Percentiles rank a stretch among this genome's conserved stretches.
Conservation (phyloP, 1,140 invertebrate species). For the Achroia grisella region DNA sequence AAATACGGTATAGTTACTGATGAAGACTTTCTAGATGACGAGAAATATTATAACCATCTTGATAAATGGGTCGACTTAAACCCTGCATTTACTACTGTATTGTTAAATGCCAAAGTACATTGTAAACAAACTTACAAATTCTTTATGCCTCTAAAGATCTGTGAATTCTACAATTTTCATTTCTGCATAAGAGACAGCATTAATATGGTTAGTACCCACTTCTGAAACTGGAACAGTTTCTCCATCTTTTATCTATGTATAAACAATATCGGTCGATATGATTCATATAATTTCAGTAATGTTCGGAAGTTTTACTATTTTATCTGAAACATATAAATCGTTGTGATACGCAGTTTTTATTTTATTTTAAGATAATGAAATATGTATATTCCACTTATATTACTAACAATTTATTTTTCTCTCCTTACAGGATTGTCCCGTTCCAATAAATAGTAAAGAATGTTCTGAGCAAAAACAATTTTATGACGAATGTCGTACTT, state of each 20-base stretch:
- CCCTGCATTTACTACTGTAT: constrained; percentile 24
- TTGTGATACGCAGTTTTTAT: too few relatives aligned
- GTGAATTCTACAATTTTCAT: constrained; percentile 29
- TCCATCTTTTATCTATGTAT: too few relatives aligned
- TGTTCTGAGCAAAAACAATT: constrained; percentile 39
- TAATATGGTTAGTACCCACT: constrained; percentile 28
- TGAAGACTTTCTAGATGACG: constrained; percentile 19
- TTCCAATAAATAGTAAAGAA: constrained; percentile 18
- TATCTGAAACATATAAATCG: too few relatives aligned
- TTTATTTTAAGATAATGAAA: too few relatives aligned
- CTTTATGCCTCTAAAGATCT: constrained; percentile 21
- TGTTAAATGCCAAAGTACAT: constrained; percentile 26
- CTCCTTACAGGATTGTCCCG: constrained; percentile 44
- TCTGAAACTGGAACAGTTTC: too few relatives aligned
- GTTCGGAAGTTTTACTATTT: too few relatives aligned
- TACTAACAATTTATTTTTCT: background rate
- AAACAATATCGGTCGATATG: too few relatives aligned
- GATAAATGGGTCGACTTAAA: constrained; percentile 37
- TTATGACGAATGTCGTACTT: constrained; percentile 36
- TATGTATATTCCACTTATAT: too few relatives aligned
- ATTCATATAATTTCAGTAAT: too few relatives aligned
- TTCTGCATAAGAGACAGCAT: constrained; percentile 33
- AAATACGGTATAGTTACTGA: constrained; percentile 29
- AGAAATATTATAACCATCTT: constrained; percentile 32
- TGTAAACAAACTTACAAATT: constrained; percentile 23